Percentiles rank a stretch among this genome's conserved stretches.
Conservation (phyloP, 2,888 invertebrate species). For the Agrilus biguttatus region DNA sequence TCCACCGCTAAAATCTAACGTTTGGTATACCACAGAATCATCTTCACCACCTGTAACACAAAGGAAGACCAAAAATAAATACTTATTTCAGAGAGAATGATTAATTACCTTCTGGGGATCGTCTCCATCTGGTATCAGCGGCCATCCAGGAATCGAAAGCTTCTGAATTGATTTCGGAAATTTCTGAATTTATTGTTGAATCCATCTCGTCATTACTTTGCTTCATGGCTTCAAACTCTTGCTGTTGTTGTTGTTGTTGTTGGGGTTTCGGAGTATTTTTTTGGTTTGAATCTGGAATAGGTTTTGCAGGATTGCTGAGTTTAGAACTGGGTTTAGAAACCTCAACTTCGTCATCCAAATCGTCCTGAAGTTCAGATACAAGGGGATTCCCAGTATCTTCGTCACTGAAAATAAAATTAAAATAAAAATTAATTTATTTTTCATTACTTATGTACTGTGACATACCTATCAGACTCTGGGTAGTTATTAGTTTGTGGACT, state of each 20-base stretch:
- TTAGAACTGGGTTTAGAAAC: slow-evolving; percentile 14
- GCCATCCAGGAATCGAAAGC: slow-evolving; percentile 47
- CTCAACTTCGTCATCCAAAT: slow-evolving; percentile 60
- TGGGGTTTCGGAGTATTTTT: slow-evolving; percentile 20
- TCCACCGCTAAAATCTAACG: slow-evolving; percentile 36
- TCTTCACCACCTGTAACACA: slow-evolving; percentile 29
- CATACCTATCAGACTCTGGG: slow-evolving; percentile 41
- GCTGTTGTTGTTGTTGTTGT: slow-evolving; percentile 15
- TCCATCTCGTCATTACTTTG: slow-evolving; percentile 32
- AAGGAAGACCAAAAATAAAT: background rate
- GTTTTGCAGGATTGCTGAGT: slow-evolving; percentile 12
- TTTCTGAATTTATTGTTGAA: slow-evolving; percentile 31
- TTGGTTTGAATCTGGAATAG: slow-evolving; percentile 3
- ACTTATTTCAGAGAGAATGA: background rate
- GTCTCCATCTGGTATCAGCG: slow-evolving; percentile 51
- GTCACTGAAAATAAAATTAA: slow-evolving; percentile 35
- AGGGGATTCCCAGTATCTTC: slow-evolving; percentile 61
- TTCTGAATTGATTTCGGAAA: slow-evolving; percentile 31
- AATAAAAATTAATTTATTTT: background rate
- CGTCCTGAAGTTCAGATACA: slow-evolving; percentile 74
- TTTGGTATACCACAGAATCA: slow-evolving; percentile 30
- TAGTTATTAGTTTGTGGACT: slow-evolving; percentile 27
- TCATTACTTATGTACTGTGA: slow-evolving; percentile 1
- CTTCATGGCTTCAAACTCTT: slow-evolving; percentile 25
- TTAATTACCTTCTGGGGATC: slow-evolving; percentile 60